Base-by-base conservation (phyloP, 2,113 vertebrate genomes). In the Antigone vipio region DNA sequence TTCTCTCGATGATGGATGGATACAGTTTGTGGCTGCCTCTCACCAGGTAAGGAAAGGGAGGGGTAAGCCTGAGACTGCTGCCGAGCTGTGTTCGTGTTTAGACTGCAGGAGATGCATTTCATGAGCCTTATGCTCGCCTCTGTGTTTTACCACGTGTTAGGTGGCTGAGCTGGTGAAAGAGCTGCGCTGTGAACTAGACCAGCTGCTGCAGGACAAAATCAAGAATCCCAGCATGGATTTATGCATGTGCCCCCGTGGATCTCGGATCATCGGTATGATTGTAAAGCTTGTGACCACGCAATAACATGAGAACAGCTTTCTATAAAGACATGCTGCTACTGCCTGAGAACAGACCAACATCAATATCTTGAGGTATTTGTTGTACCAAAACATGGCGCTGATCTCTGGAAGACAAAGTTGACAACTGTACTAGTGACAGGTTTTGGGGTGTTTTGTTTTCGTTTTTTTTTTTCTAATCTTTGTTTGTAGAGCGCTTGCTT, bases 171-270 rank as follows among this genome's bases (percentile, higher is more conserved):
- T 99, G 96, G 98, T 99, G 63, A 99, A 99, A 45, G 99, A 99
- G 97, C 98, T 99, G 88, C 99, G 99, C 78, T 98, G 98, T 53
- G 99, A 99, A 95, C 97, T 99, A 49, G 99, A 99, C 96, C 98
- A 99, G 96, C 98, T 99, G 44, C 98, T 99, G 77, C 99, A 99
- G 94, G 99, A 99, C 88, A 99, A 99, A 96, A 99, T 99, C 95
- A 98, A 98, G 93, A 99, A 97, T 66, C 99, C 99, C 4, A 99
- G 98, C 97, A 99, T 99, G 95, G 99, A 99, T 96, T 93, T 99
- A 73, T 99, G 98, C 71, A 97, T 94, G 64, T 99, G 99, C 85
- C 99, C 99, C 20, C 98, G 99, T 4, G 99, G 99, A 23, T 99
- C 99, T 26, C 98, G 98, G 71, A 99, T 99, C 97, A 99, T 99